phyloP scores from a whole-genome alignment of 2,113 vertebrate species.

The Isurus oxyrinchus region DNA sequence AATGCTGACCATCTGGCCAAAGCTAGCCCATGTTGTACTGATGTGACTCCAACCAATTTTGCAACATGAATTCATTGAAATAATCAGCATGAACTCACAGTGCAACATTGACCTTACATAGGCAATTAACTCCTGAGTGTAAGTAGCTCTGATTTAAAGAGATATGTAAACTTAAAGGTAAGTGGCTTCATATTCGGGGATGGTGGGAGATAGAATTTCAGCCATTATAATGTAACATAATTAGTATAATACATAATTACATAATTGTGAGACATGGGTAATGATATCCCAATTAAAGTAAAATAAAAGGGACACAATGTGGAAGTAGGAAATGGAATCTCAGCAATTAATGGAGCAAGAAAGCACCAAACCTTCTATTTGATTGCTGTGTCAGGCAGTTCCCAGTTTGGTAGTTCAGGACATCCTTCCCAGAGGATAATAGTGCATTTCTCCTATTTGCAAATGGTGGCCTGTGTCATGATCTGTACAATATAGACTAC shows the following conservation, averaged over 20 bases:
- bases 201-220: neutral
- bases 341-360: neutral
- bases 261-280: neutral
- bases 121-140: neutral
- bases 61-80: neutral
- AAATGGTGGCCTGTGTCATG: neutral
- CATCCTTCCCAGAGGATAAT: neutral
- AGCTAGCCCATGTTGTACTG: neutral
- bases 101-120: neutral
- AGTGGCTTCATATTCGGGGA: neutral
- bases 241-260: no score
- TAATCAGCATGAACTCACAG: neutral
- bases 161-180: neutral
- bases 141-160: neutral
- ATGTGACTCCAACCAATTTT: neutral
- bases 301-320: neutral
- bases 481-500: neutral
- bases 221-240: neutral
- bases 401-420: neutral
- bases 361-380: neutral
- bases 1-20: neutral
- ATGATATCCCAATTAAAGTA: neutral
- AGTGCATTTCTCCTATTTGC: neutral
- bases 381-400: neutral
- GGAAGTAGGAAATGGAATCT: neutral